Conservation (phyloP, 2,888 invertebrate species). For the Barypeithes pellucidus region DNA sequence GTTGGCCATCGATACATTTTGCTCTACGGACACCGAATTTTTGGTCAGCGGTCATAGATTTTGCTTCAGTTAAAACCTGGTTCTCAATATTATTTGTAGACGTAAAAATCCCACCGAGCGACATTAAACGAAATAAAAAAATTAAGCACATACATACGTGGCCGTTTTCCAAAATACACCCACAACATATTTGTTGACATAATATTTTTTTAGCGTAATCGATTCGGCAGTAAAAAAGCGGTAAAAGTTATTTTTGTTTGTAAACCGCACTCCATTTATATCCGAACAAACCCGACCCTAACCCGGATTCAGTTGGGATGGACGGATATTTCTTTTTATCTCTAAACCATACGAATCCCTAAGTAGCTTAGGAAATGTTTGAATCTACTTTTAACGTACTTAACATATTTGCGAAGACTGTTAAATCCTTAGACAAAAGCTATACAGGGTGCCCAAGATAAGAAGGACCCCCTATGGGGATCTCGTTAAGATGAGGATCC, state of each 20-base stretch:
- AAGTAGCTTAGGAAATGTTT: too few species aligned
- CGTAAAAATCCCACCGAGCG: not conserved
- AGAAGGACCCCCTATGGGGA: too few species aligned
- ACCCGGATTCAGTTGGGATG: slow-evolving; percentile 7
- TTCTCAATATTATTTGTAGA: not conserved
- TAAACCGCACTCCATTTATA: slow-evolving; percentile 15
- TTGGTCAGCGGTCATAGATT: too few species aligned
- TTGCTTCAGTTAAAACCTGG: too few species aligned
- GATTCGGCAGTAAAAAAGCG: slow-evolving; percentile 10
- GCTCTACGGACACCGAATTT: too few species aligned
- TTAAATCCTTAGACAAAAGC: too few species aligned
- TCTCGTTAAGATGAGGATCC: too few species aligned
- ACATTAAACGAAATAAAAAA: slow-evolving; percentile 14
- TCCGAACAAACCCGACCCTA: slow-evolving; percentile 25
- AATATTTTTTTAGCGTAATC: slow-evolving; percentile 13
- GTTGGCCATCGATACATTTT: too few species aligned
- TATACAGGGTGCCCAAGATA: too few species aligned
- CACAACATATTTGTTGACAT: slow-evolving; percentile 5
- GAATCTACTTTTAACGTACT: too few species aligned
- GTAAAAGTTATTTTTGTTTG: slow-evolving; percentile 18
- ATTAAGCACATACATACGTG: not conserved
- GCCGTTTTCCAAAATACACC: slow-evolving; percentile 10
- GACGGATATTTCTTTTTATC: slow-evolving; percentile 19
- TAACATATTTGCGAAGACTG: too few species aligned
- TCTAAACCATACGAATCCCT: too few species aligned